Evolutionary conservation across 2,113 vertebrate species (phyloP).

Genomic region (Catharus bicknelli): DNA sequence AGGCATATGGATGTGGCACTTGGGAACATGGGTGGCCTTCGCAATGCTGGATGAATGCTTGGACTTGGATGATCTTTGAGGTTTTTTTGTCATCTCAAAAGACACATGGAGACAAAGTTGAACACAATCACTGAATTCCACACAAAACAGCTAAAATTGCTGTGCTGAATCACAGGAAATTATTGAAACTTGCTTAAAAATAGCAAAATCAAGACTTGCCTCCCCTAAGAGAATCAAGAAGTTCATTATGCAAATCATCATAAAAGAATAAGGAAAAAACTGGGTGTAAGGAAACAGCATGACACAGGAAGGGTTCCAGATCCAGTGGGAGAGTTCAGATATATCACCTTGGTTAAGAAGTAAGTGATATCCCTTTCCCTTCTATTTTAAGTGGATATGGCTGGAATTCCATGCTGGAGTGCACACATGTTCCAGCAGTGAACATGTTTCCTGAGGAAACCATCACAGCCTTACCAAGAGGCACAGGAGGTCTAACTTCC

Average conservation of each 20-base stretch:
- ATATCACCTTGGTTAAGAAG: background rate
- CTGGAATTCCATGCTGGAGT: background rate
- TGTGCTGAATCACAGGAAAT: background rate
- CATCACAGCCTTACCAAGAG: background rate
- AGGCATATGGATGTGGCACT: rapidly evolving
- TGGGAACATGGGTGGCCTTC: background rate
- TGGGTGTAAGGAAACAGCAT: background rate
- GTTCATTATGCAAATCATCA: background rate
- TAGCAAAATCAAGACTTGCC: background rate
- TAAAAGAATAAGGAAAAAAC: background rate
- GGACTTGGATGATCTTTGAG: too few relatives aligned
- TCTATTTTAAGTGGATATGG: background rate
- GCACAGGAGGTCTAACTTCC: background rate
- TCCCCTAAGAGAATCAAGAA: background rate
- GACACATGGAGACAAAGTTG: background rate
- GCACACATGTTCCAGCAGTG: rapidly evolving
- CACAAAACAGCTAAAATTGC: background rate
- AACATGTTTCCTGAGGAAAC: background rate
- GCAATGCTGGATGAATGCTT: background rate
- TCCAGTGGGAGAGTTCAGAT: background rate
- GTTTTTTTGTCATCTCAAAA: background rate
- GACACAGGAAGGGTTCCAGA: background rate
- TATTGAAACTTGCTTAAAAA: background rate
- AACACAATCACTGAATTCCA: background rate
- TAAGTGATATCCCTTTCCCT: background rate